Base-by-base conservation (phyloP, 2,797 vertebrate genomes). In the Rhodeus uyekii region DNA sequence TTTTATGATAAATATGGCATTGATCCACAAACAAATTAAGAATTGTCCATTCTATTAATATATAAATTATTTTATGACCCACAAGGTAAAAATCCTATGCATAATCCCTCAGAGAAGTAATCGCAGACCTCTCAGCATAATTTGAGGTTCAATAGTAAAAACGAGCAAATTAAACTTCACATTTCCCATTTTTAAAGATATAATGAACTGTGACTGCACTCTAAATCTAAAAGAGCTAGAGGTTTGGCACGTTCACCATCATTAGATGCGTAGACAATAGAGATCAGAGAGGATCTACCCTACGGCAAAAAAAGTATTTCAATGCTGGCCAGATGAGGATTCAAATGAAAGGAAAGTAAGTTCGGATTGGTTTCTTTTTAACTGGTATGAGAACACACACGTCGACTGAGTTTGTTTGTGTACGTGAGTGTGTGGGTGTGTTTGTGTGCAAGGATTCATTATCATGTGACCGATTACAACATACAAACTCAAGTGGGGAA, bases 391-490 rank as follows among this genome's bases (percentile, higher is more conserved):
- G 12, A 82, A 67, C 61, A 53, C 39, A 38, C 8, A 13, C 36
- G 34, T 64, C 60, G 48, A 76, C 38, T 39, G 63, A 75, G 61
- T 75, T 48, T 80, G 61, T 72, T 46, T 69, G 77, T 48, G 64
- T 27, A n/a, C 18, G 60, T 65, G 60, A 32, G 68, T n/a, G 24
- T 67, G 68, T 46, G 39, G 12, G 50, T 65, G 58, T 42, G 68
- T 73, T 42, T 68, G 72, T 10, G 32, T 29, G 19, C 68, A 29
- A 65, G 8, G 71, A 53, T 19, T 42, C 46, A n/a, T 34, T 65
- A 75, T 65, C 71, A 75, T 55, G 69, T 81, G 60, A 75, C 60
- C 42, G 34, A 67, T 39, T 75, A 81, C 46, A 75, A 75, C 58
- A 61, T 14, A 53, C 39, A 72, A 46, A 32, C 79, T 74, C 32